These are phyloP conservation scores for Mamestra configurata DNA, from an alignment of 1,140 invertebrate genomes.

Conservation along the genomic window DNA sequence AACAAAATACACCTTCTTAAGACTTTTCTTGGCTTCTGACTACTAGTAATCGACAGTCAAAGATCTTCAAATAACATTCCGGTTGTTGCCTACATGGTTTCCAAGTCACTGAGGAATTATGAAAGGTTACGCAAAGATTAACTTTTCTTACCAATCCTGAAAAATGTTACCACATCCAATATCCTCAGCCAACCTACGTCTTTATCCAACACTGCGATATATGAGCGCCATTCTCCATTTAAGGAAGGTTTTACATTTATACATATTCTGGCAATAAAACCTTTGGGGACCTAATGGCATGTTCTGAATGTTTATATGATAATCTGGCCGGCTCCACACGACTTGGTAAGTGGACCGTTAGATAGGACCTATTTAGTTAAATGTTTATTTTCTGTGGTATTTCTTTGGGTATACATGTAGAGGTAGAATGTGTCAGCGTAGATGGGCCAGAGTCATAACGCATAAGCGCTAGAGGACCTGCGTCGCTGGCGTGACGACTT, in stretches of 20 bases:
- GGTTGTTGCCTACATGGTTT: too few species aligned
- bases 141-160: too few species aligned
- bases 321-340: slow-evolving; percentile 57
- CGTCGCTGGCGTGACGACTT: too few species aligned
- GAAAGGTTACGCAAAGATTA: too few species aligned
- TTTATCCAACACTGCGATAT: slow-evolving; percentile 58
- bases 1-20: too few species aligned
- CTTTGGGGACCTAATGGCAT: slow-evolving; percentile 74
- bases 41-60: too few species aligned
- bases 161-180: slow-evolving; percentile 25
- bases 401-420: not conserved
- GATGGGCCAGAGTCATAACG: too few species aligned
- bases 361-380: not conserved
- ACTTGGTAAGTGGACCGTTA: not conserved
- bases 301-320: slow-evolving; percentile 76
- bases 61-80: too few species aligned
- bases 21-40: too few species aligned
- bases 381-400: not conserved
- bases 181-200: not conserved
- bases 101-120: too few species aligned
- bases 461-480: too few species aligned
- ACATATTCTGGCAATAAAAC: slow-evolving; percentile 76
- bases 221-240: slow-evolving; percentile 73
- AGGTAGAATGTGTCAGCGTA: not conserved
- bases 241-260: slow-evolving; percentile 80